Base-by-base conservation (phyloP, 2,797 vertebrate species). In the Onychomys leucogaster region DNA sequence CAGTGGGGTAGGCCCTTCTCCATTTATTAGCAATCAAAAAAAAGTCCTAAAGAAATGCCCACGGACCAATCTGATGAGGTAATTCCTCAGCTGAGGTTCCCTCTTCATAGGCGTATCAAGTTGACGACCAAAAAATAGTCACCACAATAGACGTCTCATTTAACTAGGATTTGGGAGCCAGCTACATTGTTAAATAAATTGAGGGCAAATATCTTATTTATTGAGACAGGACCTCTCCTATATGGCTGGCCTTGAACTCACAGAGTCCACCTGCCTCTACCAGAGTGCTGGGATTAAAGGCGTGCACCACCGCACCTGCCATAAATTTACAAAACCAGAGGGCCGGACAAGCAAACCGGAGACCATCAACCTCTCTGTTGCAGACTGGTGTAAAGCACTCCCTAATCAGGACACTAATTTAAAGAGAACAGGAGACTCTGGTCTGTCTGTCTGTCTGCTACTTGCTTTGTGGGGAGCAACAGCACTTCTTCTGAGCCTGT, bases 241-340 rank as follows among this genome's bases (percentile, higher is more conserved):
- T 61, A 61, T 27, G 57, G 43, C 19, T 67, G 43, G 63, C 43
- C 82, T 84, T 49, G 41, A 65, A 84, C 82, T 65, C 82, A 83
- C 59, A 84, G 61, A 46, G 16, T 34, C 37, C 41, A 65, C 5
- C 17, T 65, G 29, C 41, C 32, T 84, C 61, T 46, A 21, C 59
- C 9, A 34, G 82, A 46, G 29, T 65, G 82, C 41, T 85, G 43
- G 61, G 43, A 67, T 34, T 46, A 85, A 37, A 41, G 80, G 21
- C 34, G 27, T 41, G 13, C 3, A 14, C n/a, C n/a, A 41, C 5
- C 55, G 27, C n/a, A 59, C 46, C 61, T 23, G 65, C 25, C 49
- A 77, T 43, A 89, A 61, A 69, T 80, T 80, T 94, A 75, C 55
- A 92, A 93, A 93, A 90, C 67, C 63, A 83, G 13, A 87, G 34